Evolutionary conservation across 2,113 vertebrate genomes (phyloP).

Genomic region (Raja brachyura): DNA sequence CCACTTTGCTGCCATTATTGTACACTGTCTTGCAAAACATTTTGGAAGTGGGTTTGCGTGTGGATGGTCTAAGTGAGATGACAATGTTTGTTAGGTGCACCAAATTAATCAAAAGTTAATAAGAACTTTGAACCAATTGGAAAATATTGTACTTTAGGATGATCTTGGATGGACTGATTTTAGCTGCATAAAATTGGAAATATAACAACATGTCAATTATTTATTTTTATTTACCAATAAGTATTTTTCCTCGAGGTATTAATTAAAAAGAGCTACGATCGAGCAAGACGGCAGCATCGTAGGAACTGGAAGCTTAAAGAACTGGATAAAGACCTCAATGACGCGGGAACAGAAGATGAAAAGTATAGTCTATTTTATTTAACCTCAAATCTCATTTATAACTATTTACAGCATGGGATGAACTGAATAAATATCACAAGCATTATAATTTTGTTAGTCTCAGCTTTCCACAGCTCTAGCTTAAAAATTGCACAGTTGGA

Average conservation of each 20-base stretch:
- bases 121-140: background rate
- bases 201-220: background rate
- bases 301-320: constrained; percentile 93
- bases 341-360: constrained; percentile 74
- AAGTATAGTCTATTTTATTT: constrained; percentile 56
- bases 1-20: background rate
- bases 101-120: background rate
- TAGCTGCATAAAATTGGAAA: background rate
- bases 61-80: background rate
- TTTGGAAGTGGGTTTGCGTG: background rate
- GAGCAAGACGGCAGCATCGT: constrained; percentile 69
- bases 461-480: background rate
- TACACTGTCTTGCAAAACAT: background rate
- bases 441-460: background rate
- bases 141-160: background rate
- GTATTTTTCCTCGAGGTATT: constrained; percentile 61
- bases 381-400: background rate
- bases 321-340: constrained; percentile 74
- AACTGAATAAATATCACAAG: background rate
- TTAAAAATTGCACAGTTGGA: background rate
- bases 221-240: background rate
- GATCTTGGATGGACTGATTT: background rate
- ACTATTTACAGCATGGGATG: background rate
- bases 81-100: background rate
- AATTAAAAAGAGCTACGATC: constrained; percentile 93